phyloP scores from a whole-genome alignment of 2,888 invertebrate species.

The Parochlus steinenii region DNA sequence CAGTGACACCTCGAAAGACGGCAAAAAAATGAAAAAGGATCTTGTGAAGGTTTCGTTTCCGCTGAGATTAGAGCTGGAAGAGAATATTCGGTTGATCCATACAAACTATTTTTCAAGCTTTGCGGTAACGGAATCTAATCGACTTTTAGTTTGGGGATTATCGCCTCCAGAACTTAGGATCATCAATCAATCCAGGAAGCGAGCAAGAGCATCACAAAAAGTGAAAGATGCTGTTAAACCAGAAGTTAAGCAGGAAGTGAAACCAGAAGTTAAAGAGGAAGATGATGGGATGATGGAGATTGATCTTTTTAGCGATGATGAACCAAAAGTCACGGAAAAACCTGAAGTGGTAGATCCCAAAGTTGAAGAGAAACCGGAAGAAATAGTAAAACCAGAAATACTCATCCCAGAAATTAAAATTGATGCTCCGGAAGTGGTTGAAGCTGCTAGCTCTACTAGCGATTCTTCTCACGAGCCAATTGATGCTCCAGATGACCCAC shows the following conservation, averaged over 20 bases:
- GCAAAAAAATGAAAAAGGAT: too few species aligned
- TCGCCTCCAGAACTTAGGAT: slow-evolving; percentile 56
- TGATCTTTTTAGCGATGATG: slow-evolving; percentile 5
- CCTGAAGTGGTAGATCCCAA: background rate
- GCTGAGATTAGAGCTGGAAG: slow-evolving; percentile 27
- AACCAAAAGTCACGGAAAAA: background rate
- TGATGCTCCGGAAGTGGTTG: slow-evolving; percentile 3
- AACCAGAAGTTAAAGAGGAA: slow-evolving; percentile 2
- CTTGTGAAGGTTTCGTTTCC: slow-evolving; percentile 25
- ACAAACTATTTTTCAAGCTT: slow-evolving; percentile 62
- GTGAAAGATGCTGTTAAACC: slow-evolving; percentile 29
- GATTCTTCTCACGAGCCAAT: background rate
- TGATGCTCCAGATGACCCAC: background rate
- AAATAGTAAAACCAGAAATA: background rate
- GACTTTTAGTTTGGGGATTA: slow-evolving; percentile 57
- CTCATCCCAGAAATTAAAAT: slow-evolving; percentile 11
- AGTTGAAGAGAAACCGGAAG: too few species aligned
- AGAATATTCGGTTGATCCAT: slow-evolving; percentile 31
- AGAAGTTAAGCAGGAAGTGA: slow-evolving; percentile 22
- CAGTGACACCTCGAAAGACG: too few species aligned
- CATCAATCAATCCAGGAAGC: slow-evolving; percentile 44
- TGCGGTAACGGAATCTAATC: slow-evolving; percentile 44
- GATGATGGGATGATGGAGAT: slow-evolving; percentile 9
- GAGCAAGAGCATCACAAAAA: slow-evolving; percentile 36
- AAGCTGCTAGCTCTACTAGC: background rate